A percentile compares a stretch with the other conserved stretches of the same genome.
phyloP scores from a whole-genome alignment of 2,797 vertebrate species.

The Chelonia mydas region DNA sequence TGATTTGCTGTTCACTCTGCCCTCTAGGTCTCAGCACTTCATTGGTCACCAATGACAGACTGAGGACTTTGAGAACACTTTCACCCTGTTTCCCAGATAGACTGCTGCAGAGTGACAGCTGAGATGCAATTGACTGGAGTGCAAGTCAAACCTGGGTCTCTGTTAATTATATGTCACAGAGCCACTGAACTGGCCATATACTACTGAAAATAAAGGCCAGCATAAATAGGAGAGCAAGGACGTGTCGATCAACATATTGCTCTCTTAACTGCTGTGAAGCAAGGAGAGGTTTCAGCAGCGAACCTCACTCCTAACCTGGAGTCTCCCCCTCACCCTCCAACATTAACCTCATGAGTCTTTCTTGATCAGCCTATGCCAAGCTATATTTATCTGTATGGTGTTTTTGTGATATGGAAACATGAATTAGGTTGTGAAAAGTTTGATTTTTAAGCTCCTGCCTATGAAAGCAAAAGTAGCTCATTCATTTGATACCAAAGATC shows the following conservation, averaged over 20 bases:
- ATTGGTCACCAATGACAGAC: accelerated
- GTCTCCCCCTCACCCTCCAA: not conserved
- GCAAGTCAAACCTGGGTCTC: not conserved
- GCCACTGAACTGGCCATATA: not conserved
- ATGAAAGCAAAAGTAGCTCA: not conserved
- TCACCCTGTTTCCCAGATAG: not conserved
- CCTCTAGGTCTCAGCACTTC: not conserved
- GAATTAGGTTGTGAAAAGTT: not conserved
- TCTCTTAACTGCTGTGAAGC: not conserved
- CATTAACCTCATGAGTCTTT: not conserved
- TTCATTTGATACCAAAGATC: not conserved
- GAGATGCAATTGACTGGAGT: not conserved
- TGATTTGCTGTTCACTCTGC: not conserved
- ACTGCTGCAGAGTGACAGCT: not conserved
- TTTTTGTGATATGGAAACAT: not conserved
- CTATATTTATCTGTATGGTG: not conserved
- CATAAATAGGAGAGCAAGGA: not conserved
- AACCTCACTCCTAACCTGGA: not conserved
- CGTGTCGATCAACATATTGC: no score
- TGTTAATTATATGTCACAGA: not conserved
- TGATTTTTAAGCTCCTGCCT: not conserved
- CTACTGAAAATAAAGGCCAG: not conserved
- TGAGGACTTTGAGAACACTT: not conserved
- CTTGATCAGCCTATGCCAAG: not conserved
- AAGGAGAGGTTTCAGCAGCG: not conserved